phyloP scores from a whole-genome alignment of 2,888 invertebrate genomes.

The Tupiocoris notatus region DNA sequence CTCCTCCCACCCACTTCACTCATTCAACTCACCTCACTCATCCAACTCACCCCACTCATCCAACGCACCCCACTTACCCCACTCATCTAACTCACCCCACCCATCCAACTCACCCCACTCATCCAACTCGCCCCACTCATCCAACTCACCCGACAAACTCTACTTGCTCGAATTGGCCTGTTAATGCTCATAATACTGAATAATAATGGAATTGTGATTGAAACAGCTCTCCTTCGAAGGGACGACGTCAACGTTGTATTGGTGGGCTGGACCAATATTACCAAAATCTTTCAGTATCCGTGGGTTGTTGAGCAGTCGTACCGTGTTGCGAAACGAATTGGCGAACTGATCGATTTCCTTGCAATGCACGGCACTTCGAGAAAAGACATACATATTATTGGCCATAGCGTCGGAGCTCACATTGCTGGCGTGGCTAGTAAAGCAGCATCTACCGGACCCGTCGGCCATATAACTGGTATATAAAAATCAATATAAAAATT shows the following conservation, averaged over 20 bases:
- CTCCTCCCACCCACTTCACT: too few species aligned
- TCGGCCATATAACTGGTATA: constrained; percentile 20
- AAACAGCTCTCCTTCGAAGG: background rate
- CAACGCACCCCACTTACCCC: too few species aligned
- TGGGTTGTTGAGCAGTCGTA: constrained; percentile 36
- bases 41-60: too few species aligned
- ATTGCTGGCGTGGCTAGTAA: constrained; percentile 34
- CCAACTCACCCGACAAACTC: too few species aligned
- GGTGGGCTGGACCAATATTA: constrained; percentile 31
- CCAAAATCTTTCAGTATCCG: constrained; percentile 20
- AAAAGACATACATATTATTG: constrained; percentile 19
- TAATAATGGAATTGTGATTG: background rate
- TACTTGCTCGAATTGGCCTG: too few species aligned
- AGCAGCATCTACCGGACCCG: background rate
- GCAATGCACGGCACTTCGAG: background rate
- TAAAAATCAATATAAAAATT: too few species aligned
- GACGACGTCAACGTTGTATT: constrained; percentile 28
- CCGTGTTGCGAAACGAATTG: constrained; percentile 7
- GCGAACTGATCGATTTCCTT: constrained; percentile 24
- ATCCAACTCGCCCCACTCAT: too few species aligned
- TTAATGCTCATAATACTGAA: too few species aligned
- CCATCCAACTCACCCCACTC: too few species aligned
- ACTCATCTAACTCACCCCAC: too few species aligned
- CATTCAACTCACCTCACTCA: too few species aligned
- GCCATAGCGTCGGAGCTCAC: constrained; percentile 32